Percentiles rank a stretch among this genome's conserved stretches.
phyloP scores from a whole-genome alignment of 2,113 vertebrate species.

The Indicator indicator region DNA sequence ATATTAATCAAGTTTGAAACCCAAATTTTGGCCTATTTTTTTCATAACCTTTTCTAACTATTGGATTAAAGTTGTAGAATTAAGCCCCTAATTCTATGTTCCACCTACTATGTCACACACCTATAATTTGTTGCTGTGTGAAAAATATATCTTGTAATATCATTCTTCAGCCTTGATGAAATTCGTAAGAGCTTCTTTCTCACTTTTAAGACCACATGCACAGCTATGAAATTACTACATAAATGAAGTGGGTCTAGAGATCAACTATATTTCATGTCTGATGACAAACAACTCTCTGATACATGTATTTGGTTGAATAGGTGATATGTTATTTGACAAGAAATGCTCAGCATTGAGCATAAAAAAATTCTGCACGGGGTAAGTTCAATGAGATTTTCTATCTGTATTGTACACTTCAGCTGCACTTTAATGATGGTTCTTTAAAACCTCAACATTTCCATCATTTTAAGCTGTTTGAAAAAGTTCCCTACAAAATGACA shows the following conservation, averaged over 20 bases:
- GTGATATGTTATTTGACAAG: constrained; percentile 40
- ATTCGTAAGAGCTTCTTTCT: not conserved
- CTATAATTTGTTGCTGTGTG: not conserved
- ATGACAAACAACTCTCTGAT: constrained; percentile 14
- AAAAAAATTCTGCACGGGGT: not conserved
- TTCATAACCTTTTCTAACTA: not conserved
- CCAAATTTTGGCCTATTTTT: not conserved
- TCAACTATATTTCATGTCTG: not conserved
- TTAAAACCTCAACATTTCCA: not conserved
- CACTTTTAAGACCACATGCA: not conserved
- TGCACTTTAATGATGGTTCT: not conserved
- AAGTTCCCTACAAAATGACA: not conserved
- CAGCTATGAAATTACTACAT: not conserved
- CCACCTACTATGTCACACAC: not conserved
- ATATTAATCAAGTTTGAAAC: not conserved
- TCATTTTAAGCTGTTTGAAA: not conserved
- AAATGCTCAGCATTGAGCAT: not conserved
- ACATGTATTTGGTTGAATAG: constrained; percentile 31
- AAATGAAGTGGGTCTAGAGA: not conserved
- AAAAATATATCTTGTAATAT: not conserved
- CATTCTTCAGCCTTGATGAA: not conserved
- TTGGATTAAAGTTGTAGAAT: not conserved
- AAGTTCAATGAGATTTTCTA: constrained; percentile 29
- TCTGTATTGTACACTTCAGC: constrained; percentile 21
- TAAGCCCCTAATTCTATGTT: not conserved